These are phyloP conservation scores for Zaprionus nigranus DNA, from an alignment of 1,140 invertebrate species.

Conservation along the genomic window DNA sequence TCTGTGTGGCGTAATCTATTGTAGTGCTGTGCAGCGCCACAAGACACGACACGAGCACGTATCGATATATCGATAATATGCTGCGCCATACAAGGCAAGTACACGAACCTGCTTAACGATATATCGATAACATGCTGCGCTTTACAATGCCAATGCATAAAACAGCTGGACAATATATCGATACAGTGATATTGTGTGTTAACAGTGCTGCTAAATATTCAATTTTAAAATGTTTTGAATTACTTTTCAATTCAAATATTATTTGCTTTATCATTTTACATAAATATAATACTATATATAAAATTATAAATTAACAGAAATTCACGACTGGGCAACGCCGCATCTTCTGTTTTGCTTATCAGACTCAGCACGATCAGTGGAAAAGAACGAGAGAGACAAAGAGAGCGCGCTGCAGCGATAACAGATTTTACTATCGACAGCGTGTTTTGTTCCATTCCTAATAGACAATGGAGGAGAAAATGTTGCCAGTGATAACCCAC, in stretches of 20 bases:
- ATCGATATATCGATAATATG: background rate
- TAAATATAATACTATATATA: background rate
- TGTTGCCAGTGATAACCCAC: slow-evolving; percentile 49
- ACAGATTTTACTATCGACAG: background rate
- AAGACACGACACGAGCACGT: background rate
- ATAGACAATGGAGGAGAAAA: background rate
- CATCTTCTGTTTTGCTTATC: background rate
- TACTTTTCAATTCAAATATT: background rate
- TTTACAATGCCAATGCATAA: background rate
- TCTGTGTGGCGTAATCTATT: slow-evolving; percentile 41
- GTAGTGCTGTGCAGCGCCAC: slow-evolving; percentile 8
- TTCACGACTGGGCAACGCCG: slow-evolving; percentile 30
- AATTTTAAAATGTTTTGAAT: background rate
- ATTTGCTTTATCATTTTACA: background rate
- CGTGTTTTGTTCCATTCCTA: background rate
- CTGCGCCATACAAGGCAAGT: background rate
- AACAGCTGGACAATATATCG: background rate
- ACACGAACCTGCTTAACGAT: background rate
- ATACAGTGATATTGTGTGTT: background rate
- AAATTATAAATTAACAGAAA: background rate
- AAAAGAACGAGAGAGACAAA: background rate
- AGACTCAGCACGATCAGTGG: slow-evolving; percentile 3
- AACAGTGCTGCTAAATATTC: background rate
- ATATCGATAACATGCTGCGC: background rate
- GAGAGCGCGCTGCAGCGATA: background rate